Conservation (phyloP, 2,888 invertebrate genomes). For the Drosophila neonasuta region DNA sequence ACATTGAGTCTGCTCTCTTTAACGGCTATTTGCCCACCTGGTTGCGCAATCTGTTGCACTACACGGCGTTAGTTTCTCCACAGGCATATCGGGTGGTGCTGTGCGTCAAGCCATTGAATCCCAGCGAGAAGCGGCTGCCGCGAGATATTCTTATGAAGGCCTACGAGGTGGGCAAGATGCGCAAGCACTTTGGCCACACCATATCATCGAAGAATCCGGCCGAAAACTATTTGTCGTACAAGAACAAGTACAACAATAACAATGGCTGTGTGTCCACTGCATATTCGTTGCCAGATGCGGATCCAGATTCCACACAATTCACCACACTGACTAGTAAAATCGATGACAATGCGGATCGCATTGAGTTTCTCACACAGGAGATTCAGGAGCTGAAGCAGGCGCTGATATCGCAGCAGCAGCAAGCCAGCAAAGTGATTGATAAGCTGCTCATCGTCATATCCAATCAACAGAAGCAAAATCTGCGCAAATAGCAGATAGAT, state of each 20-base stretch:
- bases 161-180: constrained; percentile 90
- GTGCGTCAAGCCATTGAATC: constrained; percentile 92
- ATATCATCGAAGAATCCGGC: constrained; percentile 86
- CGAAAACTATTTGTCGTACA: constrained; percentile 86
- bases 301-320: constrained; percentile 84
- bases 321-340: constrained; percentile 86
- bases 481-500: constrained; percentile 75
- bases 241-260: constrained; percentile 86
- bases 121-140: constrained; percentile 90
- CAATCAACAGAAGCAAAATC: constrained; percentile 82
- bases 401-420: constrained; percentile 83
- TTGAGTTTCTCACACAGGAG: constrained; percentile 87
- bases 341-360: constrained; percentile 87
- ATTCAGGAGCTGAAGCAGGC: constrained; percentile 86
- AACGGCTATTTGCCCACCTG: constrained; percentile 90
- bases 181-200: constrained; percentile 87
- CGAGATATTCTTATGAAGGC: constrained; percentile 90
- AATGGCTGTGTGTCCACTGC: constrained; percentile 80
- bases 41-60: constrained; percentile 88
- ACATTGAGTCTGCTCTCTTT: constrained; percentile 91
- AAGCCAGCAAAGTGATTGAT: constrained; percentile 82
- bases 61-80: constrained; percentile 90
- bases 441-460: constrained; percentile 82
- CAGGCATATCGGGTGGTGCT: constrained; percentile 91
- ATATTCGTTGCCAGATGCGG: constrained; percentile 83